phyloP scores from a whole-genome alignment of 2,113 vertebrate genomes.

The Smithornis capensis region DNA sequence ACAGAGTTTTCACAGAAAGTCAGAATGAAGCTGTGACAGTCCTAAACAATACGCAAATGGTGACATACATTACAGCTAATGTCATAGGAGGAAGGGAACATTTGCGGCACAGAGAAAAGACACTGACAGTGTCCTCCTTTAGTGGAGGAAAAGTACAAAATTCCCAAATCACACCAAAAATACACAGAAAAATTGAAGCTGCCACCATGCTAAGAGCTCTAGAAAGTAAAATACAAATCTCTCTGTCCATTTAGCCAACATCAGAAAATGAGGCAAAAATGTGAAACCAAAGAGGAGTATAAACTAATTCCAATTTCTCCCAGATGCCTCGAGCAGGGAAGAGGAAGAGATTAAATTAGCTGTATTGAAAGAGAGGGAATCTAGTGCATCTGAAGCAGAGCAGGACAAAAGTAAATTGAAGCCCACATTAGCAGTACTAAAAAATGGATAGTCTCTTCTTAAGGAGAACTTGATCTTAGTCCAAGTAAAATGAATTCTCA shows the following conservation, averaged over 20 bases:
- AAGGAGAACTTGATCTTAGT: background rate
- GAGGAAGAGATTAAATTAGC: constrained; percentile 13
- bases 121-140: background rate
- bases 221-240: background rate
- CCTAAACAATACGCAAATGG: background rate
- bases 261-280: constrained; percentile 22
- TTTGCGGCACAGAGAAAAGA: background rate
- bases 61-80: background rate
- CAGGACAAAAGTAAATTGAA: constrained; percentile 14
- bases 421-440: background rate
- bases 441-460: constrained; percentile 15
- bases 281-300: background rate
- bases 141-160: background rate
- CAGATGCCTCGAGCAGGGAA: constrained; percentile 8
- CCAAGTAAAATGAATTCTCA: constrained; percentile 9
- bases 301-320: background rate
- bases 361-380: constrained; percentile 15
- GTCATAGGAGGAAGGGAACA: background rate
- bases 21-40: background rate
- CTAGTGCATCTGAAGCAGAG: background rate
- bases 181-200: background rate
- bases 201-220: background rate
- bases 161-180: background rate
- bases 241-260: background rate
- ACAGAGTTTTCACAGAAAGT: background rate